These are phyloP conservation scores for Oceanodroma leucorhoa DNA, from an alignment of 2,797 vertebrate species.

Conservation along the genomic window DNA sequence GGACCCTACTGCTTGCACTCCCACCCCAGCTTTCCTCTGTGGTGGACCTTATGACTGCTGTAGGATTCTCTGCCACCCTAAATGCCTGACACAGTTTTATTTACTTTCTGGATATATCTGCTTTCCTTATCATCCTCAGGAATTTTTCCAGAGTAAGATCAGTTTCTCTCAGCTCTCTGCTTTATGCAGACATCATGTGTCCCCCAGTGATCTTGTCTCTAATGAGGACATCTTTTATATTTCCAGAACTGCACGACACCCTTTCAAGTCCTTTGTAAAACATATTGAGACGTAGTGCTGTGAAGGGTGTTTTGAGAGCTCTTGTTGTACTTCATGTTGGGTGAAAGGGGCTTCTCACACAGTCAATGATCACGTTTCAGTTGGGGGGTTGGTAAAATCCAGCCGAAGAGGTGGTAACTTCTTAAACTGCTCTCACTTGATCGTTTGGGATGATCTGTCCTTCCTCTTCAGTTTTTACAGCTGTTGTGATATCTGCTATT, in stretches of 20 bases:
- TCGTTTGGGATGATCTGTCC: background rate
- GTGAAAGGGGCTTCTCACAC: background rate
- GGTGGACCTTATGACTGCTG: background rate
- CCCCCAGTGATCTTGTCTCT: background rate
- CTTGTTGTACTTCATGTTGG: background rate
- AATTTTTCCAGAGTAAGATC: background rate
- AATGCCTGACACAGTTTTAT: background rate
- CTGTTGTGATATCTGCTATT: background rate
- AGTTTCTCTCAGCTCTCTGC: background rate
- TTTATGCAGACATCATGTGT: background rate
- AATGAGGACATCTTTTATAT: background rate
- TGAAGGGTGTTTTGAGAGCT: conserved; percentile 16
- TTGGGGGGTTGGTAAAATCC: background rate
- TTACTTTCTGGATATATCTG: background rate
- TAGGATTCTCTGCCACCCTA: background rate
- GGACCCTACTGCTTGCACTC: background rate
- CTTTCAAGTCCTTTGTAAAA: background rate
- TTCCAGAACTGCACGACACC: background rate
- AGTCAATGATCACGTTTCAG: background rate
- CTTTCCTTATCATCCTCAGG: background rate
- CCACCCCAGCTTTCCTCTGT: background rate
- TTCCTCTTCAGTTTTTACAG: background rate
- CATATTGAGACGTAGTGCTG: background rate
- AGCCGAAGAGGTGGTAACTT: background rate
- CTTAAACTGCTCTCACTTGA: background rate